Percentiles rank a stretch among this genome's conserved stretches.
Conservation (phyloP, 1,140 invertebrate species). For the Camponotus pennsylvanicus region DNA sequence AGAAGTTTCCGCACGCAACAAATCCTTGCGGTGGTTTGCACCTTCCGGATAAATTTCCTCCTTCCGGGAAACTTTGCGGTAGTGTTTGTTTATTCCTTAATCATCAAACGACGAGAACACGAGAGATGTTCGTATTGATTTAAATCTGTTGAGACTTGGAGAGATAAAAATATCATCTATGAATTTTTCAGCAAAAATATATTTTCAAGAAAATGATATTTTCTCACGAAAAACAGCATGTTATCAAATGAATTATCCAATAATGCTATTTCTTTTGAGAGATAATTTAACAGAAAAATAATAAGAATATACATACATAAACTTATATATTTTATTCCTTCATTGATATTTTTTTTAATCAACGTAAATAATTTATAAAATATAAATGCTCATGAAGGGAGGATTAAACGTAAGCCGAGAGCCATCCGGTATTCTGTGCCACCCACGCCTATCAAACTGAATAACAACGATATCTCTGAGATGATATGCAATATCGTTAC, state of each 20-base stretch:
- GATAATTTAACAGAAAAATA: neutral
- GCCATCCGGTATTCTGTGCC: neutral
- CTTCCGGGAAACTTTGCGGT: slow-evolving; percentile 7
- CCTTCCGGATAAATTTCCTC: slow-evolving; percentile 26
- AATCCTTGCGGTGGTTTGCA: slow-evolving; percentile 37
- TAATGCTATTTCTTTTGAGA: neutral
- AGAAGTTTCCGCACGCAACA: slow-evolving; percentile 1
- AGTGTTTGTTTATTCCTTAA: slow-evolving; percentile 42
- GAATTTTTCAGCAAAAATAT: neutral
- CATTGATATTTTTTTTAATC: neutral
- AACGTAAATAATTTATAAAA: neutral
- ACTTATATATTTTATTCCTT: neutral
- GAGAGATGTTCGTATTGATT: neutral
- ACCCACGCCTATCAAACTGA: slow-evolving; percentile 42
- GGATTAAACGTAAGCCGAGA: slow-evolving; percentile 10
- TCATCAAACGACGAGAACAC: slow-evolving; percentile 35
- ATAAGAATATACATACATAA: neutral
- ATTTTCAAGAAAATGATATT: neutral
- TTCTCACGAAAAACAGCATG: neutral
- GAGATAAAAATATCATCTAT: neutral
- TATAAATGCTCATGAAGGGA: neutral
- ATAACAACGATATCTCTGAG: slow-evolving; percentile 53
- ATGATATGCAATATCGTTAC: slow-evolving; percentile 61
- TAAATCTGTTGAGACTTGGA: neutral
- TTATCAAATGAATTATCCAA: slow-evolving; percentile 13